Evolutionary conservation across 2,888 invertebrate species (phyloP).

Genomic region (Pseudococcus viburni): DNA sequence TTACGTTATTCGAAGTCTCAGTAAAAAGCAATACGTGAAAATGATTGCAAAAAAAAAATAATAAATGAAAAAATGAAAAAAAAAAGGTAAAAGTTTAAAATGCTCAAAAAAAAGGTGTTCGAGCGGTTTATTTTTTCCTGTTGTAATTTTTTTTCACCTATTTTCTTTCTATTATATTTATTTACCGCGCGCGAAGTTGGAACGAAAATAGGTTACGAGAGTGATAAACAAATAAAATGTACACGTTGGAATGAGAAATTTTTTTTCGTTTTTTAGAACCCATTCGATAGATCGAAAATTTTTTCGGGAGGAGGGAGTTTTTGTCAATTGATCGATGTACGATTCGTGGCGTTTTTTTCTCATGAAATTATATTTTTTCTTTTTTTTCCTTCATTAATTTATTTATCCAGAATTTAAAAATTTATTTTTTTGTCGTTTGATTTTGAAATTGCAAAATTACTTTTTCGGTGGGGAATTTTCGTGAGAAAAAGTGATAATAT

Average conservation of each 20-base stretch:
- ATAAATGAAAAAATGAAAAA: constrained; percentile 6
- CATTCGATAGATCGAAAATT: background rate
- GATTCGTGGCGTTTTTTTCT: background rate
- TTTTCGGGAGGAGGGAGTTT: background rate
- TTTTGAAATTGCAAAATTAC: constrained; percentile 7
- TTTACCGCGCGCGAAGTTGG: background rate
- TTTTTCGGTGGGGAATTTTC: background rate
- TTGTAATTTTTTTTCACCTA: background rate
- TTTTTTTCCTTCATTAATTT: background rate
- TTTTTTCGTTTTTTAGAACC: background rate
- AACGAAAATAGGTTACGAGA: background rate
- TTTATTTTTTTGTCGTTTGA: background rate
- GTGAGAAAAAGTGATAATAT: background rate
- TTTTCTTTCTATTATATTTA: background rate
- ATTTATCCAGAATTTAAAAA: background rate
- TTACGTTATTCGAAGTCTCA: background rate
- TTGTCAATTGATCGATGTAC: background rate
- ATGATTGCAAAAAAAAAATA: constrained; percentile 40
- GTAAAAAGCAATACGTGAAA: constrained; percentile 47
- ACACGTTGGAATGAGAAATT: background rate
- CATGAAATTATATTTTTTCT: background rate
- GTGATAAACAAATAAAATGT: background rate
- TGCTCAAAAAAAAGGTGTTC: background rate
- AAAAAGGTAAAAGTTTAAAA: constrained; percentile 39
- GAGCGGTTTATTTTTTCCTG: constrained; percentile 18